Base-by-base conservation (phyloP, 2,888 invertebrate genomes). In the Pseudococcus longispinus region DNA sequence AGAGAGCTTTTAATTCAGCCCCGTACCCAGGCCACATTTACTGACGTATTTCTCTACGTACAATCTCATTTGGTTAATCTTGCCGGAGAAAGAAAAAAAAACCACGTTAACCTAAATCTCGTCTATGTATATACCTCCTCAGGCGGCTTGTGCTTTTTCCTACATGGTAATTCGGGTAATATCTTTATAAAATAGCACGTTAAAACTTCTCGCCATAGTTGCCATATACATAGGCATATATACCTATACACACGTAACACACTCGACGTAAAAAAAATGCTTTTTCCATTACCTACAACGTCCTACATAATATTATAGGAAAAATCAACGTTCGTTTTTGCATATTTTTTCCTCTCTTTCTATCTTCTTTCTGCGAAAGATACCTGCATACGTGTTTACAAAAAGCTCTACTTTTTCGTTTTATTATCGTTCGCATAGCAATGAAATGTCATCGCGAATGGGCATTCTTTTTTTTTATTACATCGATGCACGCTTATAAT, bases 61-160 rank as follows among this genome's bases (percentile, higher is more conserved):
- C 70, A 70, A 70, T 70, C 70, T 70, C 70, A 70, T 70, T 70
- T 70, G 70, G 26, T 70, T 70, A 70, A 70, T 70, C 70, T 70
- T 29, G 29, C 29, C 18, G 29, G 18, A 70, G 13, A 70, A 70
- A 70, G 13, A 70, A 70, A 70, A 70, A 29, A 65, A 26, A 29
- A 18, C 29, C 29, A 29, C 26, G 70, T 60, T 60, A 23, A 23
- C 60, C 60, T 70, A 29, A 70, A 70, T 70, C 29, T 70, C 70
- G 15, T 70, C 70, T 15, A 2, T 29, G 13, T 26, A 11, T 29
- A 60, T 3, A 60, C 23, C 9, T 70, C 70, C 70, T 70, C 18
- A 70, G 29, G 70, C 70, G 15, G 60, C 1, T 60, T 60, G 60
- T 70, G 70, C 70, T 70, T 70, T 70, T 70, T 70, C 18, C 70